Percentiles rank a stretch among this genome's conserved stretches.
phyloP scores from a whole-genome alignment of 2,113 vertebrate genomes.

The Semnornis frantzii region DNA sequence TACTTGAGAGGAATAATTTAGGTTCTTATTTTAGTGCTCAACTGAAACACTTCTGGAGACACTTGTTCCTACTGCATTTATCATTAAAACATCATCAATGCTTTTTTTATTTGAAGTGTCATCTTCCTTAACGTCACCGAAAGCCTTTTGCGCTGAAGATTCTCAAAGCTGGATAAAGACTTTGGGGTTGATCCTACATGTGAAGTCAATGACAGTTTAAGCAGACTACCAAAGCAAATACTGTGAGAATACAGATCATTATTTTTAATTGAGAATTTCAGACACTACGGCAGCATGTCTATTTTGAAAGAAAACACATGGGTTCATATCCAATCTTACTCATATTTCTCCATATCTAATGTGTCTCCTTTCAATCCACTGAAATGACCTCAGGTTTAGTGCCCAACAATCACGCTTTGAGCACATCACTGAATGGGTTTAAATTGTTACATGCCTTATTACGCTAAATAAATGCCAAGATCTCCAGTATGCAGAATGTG shows the following conservation, averaged over 20 bases:
- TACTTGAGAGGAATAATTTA: too few relatives aligned
- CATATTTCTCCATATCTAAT: background rate
- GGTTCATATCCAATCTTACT: background rate
- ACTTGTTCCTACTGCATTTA: background rate
- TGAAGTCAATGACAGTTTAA: background rate
- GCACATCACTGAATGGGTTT: background rate
- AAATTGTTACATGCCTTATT: background rate
- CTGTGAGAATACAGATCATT: background rate
- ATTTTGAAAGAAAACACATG: background rate
- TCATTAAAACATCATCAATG: background rate
- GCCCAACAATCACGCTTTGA: background rate
- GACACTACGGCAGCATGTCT: fast-evolving
- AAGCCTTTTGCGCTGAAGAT: background rate
- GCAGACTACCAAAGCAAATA: background rate
- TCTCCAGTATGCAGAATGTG: background rate
- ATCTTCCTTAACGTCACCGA: background rate
- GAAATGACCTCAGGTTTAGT: background rate
- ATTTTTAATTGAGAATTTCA: background rate
- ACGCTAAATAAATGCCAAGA: background rate
- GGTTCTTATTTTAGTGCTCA: too few relatives aligned
- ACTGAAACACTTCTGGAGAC: background rate
- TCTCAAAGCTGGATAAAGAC: background rate
- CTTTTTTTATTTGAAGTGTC: background rate
- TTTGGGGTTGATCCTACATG: background rate
- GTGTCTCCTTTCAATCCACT: fast-evolving